phyloP scores from a whole-genome alignment of 2,113 vertebrate genomes.

The Tringa solitaria region DNA sequence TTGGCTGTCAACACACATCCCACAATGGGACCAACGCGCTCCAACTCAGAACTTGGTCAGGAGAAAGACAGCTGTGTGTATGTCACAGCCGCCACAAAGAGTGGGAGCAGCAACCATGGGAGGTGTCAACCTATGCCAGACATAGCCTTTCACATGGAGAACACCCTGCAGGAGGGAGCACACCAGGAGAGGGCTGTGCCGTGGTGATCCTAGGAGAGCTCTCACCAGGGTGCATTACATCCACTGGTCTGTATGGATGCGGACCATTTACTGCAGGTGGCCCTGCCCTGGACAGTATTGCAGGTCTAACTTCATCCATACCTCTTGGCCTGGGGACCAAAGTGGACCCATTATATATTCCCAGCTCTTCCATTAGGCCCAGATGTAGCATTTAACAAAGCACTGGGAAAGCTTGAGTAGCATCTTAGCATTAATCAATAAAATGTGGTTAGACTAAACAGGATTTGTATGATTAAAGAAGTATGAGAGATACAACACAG shows the following conservation, averaged over 20 bases:
- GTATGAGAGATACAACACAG: not conserved
- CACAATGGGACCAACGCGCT: not conserved
- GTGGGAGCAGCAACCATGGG: not conserved
- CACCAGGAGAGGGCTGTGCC: not conserved
- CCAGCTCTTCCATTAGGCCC: not conserved
- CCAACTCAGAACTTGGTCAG: not conserved
- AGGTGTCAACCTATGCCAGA: not conserved
- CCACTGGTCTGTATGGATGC: not conserved
- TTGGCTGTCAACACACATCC: not conserved
- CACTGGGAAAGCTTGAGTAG: not conserved
- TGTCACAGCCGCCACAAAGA: accelerated
- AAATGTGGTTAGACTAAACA: not conserved
- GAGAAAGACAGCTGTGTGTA: not conserved
- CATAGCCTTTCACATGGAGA: not conserved
- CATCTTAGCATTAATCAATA: not conserved
- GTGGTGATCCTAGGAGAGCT: not conserved
- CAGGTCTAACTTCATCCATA: not conserved
- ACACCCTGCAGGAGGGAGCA: not conserved
- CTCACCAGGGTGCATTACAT: not conserved
- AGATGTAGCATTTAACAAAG: not conserved
- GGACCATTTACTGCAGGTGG: not conserved
- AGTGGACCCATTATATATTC: not conserved
- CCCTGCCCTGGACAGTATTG: not conserved
- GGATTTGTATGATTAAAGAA: not conserved
- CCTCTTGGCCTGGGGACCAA: not conserved